Base-by-base conservation (phyloP, 2,797 vertebrate genomes). In the Tragopan temminckii region DNA sequence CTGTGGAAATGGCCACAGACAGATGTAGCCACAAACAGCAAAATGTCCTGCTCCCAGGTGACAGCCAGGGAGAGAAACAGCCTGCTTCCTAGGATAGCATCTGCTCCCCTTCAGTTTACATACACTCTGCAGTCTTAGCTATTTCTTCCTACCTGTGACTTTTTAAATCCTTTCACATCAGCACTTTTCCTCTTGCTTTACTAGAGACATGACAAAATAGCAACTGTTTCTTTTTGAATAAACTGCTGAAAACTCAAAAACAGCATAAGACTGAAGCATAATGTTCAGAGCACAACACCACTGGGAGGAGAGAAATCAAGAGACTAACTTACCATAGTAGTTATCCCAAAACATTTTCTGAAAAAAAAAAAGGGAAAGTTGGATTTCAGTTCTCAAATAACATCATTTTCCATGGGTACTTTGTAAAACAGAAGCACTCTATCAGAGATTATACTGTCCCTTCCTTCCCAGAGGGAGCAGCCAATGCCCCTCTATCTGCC, bases 331-430 rank as follows among this genome's bases (percentile, higher is more conserved):
- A 99, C 99, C 98, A 0, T 90, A 58, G 88, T 99, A 99, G 69
- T 31, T 13, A 2, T 68, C 95, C 98, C 99, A 99, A 97, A 99
- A 99, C 5, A 81, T 57, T 15, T 96, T 35, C 99, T 99, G 82
- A 20, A 9, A 52, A 94, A 52, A 81, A 74, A 29, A 42, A 24
- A 13, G 4, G 8, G 5, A 10, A 24, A 53, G 78, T 61, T 2
- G 59, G 23, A 57, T 68, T 72, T 87, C 36, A 89, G 57, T 79
- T 80, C 35, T 84, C 53, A 80, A 52, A 27, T 58, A 59, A 62
- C n/a, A 31, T 40, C 1, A 58, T 38, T 23, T 38, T 17, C 43
- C 10, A 36, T 61, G 68, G 64, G 53, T 64, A 70, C 31, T 92
- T 74, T 77, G 20, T 27, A 68, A 88, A 67, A 10, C 19, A 50